Base-by-base conservation (phyloP, 2,113 vertebrate species). In the Mobula hypostoma region DNA sequence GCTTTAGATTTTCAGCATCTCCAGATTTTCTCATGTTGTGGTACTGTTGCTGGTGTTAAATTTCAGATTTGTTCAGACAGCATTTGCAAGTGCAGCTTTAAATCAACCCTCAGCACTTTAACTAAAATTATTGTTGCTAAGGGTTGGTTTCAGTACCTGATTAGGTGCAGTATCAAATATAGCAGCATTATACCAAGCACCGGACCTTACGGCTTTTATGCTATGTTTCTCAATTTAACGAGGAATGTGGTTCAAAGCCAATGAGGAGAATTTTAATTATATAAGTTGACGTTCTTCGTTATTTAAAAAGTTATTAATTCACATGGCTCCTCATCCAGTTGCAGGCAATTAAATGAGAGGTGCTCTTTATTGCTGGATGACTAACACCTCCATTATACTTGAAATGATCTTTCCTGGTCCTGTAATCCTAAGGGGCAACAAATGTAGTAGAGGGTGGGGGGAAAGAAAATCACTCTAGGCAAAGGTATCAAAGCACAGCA, bases 221-320 rank as follows among this genome's bases (percentile, higher is more conserved):
- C 48, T 93, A 7, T 93, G 91, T 2, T 1, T 74, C 91, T 29
- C 12, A 76, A 56, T 11, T 76, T 93, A 93, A 93, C 24, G 40
- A 48, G 36, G 91, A 48, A 48, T 76, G 36, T 40, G 61, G 70
- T 93, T 56, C 40, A 74, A 93, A 56, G 91, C 68, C 74, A 76
- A 92, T 27, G 68, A 93, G 90, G 36, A 24, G 68, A 93, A 93
- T 93, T 93, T 93, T 93, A 93, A 93, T 93, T 74, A 93, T 74
- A 40, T 76, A 36, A 93, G 68, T 93, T 93, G 68, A 76, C 91
- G 27, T 93, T 74, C 91, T 40, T 74, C 68, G 14, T 76, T 93
- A 56, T 93, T 93, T 12, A 93, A 74, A 74, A 93, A 76, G 56
- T n/a, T 66, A 32, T 63, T 21, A 56, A 63, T 63, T 87, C 85